Evolutionary conservation across 2,113 vertebrate species (phyloP), one percentile per base, ranked within the genome.

Genomic region (Strix uralensis): DNA sequence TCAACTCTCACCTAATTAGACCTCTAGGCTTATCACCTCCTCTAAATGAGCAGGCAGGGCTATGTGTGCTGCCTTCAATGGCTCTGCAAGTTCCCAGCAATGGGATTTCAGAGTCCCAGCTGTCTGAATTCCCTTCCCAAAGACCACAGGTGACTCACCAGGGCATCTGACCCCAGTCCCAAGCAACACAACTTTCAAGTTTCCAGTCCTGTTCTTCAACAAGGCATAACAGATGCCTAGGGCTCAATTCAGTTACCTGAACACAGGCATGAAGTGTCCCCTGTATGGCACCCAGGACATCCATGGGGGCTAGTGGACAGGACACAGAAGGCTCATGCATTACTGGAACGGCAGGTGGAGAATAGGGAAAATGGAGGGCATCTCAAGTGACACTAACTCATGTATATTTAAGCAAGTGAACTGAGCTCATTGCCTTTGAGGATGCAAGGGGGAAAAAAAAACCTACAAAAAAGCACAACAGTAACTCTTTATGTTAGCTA

Each of bases 271-370:
- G 12, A 38, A 42, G 19, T 1, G 10, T 30, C 8, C 36, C 57
- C 32, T 26, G 2, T 3, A 23, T 2, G 29, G 29, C 47, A 80
- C 1, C 17, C 26, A 59, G 62, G 44, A n/a, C 32, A 38, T 11
- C n/a, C 26, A 6, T 2, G 0, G 40, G 27, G 26, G 26, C 47
- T 55, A 75, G 16, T 0, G 2, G 38, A 34, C 7, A 34, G 13
- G 26, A 47, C 29, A 23, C 30, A 51, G 52, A 58, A 10, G 19
- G n/a, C 21, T 73, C 29, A 7, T 2, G 25, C 20, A 7, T n/a
- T 42, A 4, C 40, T 61, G 36, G 15, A 93, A 67, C n/a, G 59
- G 67, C 61, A 54, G 8, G 7, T 55, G 13, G 34, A 70, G 15
- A 54, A 74, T 0, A 32, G 42, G 19, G 36, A 36, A 51, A 79